phyloP scores from a whole-genome alignment of 1,140 invertebrate species.

The Globodera rostochiensis region DNA sequence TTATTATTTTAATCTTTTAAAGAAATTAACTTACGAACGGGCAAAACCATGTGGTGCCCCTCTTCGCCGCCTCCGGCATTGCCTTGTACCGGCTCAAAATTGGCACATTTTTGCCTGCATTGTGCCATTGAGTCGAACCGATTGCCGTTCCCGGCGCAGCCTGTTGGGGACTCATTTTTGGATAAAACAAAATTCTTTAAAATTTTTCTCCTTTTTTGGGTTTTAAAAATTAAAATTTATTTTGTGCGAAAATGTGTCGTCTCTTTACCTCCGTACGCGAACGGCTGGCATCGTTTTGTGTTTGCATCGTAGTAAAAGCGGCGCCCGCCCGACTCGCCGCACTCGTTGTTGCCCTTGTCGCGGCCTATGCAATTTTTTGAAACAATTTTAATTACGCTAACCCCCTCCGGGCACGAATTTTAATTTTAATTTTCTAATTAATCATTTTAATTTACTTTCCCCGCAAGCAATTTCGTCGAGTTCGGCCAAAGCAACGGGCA shows the following conservation, averaged over 20 bases:
- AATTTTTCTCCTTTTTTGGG: not conserved
- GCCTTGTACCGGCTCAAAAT: slow-evolving; percentile 32
- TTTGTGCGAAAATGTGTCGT: no score
- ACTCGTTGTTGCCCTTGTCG: slow-evolving; percentile 52
- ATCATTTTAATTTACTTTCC: not conserved
- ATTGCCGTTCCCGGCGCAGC: slow-evolving; percentile 56
- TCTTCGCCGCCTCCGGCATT: not conserved
- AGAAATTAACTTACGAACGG: slow-evolving; percentile 48
- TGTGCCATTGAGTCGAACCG: slow-evolving; percentile 44
- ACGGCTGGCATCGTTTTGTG: slow-evolving; percentile 59
- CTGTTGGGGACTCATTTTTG: not conserved
- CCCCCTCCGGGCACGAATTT: not conserved
- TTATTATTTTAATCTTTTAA: slow-evolving; percentile 17
- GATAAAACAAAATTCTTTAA: not conserved
- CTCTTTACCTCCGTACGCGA: slow-evolving; percentile 50
- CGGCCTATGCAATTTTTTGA: slow-evolving; percentile 34
- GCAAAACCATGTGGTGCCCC: slow-evolving; percentile 43
- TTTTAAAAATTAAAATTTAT: no score
- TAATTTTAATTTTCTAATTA: not conserved
- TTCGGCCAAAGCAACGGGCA: not conserved
- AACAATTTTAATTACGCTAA: not conserved
- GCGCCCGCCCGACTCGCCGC: slow-evolving; percentile 33
- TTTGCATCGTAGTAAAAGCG: slow-evolving; percentile 56
- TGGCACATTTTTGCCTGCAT: slow-evolving; percentile 40
- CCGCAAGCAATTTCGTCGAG: not conserved